These are phyloP conservation scores for Ctenomys sociabilis DNA, from an alignment of 2,113 vertebrate genomes.

Conservation along the genomic window DNA sequence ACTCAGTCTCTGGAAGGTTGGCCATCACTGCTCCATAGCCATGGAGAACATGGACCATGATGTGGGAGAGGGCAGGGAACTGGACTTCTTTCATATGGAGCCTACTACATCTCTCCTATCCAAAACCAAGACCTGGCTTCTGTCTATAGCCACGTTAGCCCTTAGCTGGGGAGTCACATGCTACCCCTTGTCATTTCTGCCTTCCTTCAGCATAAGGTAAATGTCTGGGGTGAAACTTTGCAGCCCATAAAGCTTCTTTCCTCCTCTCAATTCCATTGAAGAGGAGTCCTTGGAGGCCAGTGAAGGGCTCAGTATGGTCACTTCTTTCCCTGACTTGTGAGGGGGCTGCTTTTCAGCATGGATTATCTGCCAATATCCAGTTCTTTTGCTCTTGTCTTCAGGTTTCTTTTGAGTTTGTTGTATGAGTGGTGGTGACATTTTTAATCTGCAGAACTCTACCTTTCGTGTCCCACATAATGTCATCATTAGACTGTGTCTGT, in stretches of 20 bases:
- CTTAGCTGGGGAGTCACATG: neutral
- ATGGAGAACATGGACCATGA: neutral
- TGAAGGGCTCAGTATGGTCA: neutral
- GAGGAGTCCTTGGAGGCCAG: neutral
- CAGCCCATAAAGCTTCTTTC: neutral
- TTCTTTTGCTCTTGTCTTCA: neutral
- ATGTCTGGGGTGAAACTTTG: neutral
- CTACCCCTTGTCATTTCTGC: neutral
- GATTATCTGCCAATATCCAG: neutral
- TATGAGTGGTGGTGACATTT: conserved; percentile 47
- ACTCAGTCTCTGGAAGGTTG: neutral
- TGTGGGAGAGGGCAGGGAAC: neutral
- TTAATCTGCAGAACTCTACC: conserved; percentile 51
- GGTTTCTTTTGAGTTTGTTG: conserved; percentile 45
- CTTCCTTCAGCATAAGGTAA: neutral
- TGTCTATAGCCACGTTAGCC: neutral
- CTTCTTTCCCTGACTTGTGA: neutral
- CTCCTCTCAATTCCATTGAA: neutral
- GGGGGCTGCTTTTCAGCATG: neutral
- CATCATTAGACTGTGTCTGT: conserved; percentile 65
- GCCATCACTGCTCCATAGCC: neutral
- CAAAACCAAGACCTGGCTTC: neutral
- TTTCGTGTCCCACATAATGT: conserved; percentile 62
- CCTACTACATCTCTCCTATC: neutral
- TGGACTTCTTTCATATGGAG: neutral